Evolutionary conservation across 2,888 invertebrate species (phyloP), one percentile per base, ranked within the genome.

Genomic region (Gymnocheta viridis): DNA sequence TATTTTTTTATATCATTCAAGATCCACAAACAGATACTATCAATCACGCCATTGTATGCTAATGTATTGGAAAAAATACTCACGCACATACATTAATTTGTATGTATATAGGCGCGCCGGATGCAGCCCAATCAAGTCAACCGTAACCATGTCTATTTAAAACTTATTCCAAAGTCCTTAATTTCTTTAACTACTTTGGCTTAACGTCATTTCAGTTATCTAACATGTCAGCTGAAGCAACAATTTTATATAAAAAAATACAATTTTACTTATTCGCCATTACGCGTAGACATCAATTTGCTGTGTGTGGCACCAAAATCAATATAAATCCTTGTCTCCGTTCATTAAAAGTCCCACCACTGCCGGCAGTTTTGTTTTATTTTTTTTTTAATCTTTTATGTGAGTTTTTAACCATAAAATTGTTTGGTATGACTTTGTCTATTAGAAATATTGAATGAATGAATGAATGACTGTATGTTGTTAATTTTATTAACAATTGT

Each of bases 401-500:
- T 14, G 24, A 14, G 27, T 69, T 64, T 54, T 47, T 27, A 51
- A 56, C 56, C 47, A 72, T 79, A 66, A 79, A 79, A 79, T 47
- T 64, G 79, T 44, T 80, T 66, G 58, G 38, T 58, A 73, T 58
- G 66, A 54, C 47, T 56, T 80, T 79, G 72, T 47, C 54, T 49
- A 35, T 47, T 56, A 10, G 44, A 64, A 56, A 66, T 47, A 66
- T 44, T 76, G 47, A 44, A 47, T 47, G 60, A n/a, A n/a, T n/a
- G n/a, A n/a, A n/a, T n/a, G n/a, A n/a, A n/a, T 19, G 19, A 4
- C 7, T 5, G 19, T 64, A 44, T 47, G 70, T 70, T 70, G 70
- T 56, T 70, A 70, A 64, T 81, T 81, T 76, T 80, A 76, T 80
- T 70, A 70, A 79, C 82, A 79, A 83, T 83, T 79, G 70, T 83